These are phyloP conservation scores for Knipowitschia caucasica DNA, from an alignment of 2,797 vertebrate species.

Conservation along the genomic window DNA sequence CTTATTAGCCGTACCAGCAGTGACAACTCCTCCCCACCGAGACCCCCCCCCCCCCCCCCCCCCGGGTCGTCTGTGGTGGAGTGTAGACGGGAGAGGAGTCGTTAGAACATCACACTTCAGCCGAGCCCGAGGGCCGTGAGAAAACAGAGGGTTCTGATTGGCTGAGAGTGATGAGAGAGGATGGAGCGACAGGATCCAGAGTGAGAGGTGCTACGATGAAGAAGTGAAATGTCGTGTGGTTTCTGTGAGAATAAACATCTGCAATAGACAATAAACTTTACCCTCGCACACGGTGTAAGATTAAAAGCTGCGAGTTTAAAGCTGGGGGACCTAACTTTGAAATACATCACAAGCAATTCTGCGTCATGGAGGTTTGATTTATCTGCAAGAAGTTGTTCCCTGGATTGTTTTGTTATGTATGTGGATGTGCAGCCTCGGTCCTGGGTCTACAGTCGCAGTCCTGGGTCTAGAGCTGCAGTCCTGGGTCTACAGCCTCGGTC, in stretches of 20 bases:
- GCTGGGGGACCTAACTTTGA: too few relatives aligned
- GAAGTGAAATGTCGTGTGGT: background rate
- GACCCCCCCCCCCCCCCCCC: constrained; percentile 54
- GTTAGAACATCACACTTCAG: constrained; percentile 69
- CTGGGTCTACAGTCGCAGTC: too few relatives aligned
- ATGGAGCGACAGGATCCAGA: constrained; percentile 47
- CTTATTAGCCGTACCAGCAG: constrained; percentile 67
- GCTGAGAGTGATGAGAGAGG: constrained; percentile 64
- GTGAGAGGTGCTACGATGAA: background rate
- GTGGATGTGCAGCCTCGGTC: too few relatives aligned
- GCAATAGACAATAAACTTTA: background rate
- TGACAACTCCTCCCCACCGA: constrained; percentile 70
- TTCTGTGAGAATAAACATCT: background rate
- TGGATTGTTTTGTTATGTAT: too few relatives aligned
- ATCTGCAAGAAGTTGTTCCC: too few relatives aligned
- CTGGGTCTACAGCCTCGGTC: too few relatives aligned
- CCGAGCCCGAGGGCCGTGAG: constrained; percentile 48
- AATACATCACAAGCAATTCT: too few relatives aligned
- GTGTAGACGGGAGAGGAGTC: constrained; percentile 64
- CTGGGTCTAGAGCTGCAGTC: too few relatives aligned
- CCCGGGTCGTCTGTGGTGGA: constrained; percentile 46
- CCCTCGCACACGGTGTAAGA: too few relatives aligned
- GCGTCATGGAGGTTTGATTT: too few relatives aligned
- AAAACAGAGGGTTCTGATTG: constrained; percentile 51
- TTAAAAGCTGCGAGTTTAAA: too few relatives aligned